Conservation (phyloP, 23 tunicate genomes). For the Styela clava region DNA sequence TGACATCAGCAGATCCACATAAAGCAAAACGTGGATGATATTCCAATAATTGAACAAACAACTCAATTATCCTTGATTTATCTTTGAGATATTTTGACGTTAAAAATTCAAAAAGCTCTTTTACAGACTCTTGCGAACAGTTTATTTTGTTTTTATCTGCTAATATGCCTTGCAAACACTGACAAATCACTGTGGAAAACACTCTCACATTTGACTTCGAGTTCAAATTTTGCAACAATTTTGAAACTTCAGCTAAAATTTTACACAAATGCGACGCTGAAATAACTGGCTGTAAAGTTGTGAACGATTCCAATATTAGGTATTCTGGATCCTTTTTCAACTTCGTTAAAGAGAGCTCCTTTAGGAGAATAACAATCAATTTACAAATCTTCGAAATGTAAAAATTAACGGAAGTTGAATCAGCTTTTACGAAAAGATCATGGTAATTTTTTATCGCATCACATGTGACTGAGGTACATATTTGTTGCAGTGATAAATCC, state of each 20-base stretch:
- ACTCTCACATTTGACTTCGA: neutral
- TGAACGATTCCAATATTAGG: neutral
- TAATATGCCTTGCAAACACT: neutral
- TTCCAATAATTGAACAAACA: neutral
- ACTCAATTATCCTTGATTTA: neutral
- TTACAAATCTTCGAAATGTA: neutral
- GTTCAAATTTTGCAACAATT: neutral
- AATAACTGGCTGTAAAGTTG: neutral
- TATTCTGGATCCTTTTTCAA: neutral
- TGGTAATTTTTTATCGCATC: neutral
- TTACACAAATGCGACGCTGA: neutral
- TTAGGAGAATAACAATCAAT: neutral
- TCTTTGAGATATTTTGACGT: neutral
- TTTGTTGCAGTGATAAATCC: neutral
- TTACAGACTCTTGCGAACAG: neutral
- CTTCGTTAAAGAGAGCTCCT: neutral
- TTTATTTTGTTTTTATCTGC: neutral
- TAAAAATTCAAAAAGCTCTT: neutral
- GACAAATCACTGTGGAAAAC: neutral
- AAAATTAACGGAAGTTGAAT: no score
- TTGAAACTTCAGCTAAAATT: neutral
- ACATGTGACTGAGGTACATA: neutral
- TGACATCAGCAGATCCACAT: neutral
- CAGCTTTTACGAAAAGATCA: neutral
- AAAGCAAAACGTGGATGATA: neutral